Conservation (phyloP, 2,888 invertebrate genomes). For the Drosophila sordidapex region DNA sequence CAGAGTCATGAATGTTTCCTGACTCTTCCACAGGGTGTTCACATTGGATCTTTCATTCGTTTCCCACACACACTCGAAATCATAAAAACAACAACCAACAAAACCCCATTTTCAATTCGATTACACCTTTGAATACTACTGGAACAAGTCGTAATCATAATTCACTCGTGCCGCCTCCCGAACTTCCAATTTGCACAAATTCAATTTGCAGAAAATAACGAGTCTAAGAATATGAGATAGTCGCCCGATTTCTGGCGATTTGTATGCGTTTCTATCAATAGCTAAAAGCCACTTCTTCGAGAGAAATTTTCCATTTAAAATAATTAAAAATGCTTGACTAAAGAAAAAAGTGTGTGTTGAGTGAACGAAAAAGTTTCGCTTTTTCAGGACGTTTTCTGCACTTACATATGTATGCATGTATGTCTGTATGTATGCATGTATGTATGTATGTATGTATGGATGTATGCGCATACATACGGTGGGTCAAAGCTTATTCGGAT, state of each 20-base stretch:
- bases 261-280: background rate
- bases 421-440: background rate
- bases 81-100: constrained; percentile 1
- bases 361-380: background rate
- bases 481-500: too few species aligned
- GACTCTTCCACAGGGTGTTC: constrained; percentile 4
- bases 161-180: background rate
- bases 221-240: background rate
- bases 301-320: background rate
- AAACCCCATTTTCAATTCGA: constrained; percentile 10
- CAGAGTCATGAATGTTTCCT: background rate
- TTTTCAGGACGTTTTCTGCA: background rate
- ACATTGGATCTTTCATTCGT: constrained; percentile 23
- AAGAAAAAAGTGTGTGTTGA: background rate
- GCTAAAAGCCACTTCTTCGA: background rate
- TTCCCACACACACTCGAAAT: constrained; percentile 13
- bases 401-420: constrained; percentile 1
- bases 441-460: too few species aligned
- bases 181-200: constrained; percentile 1
- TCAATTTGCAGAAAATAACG: constrained; percentile 4
- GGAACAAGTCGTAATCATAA: background rate
- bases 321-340: background rate
- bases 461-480: too few species aligned
- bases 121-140: constrained; percentile 2
- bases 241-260: background rate